Evolutionary conservation across 2,797 vertebrate genomes (phyloP).

Genomic region (Miichthys miiuy): DNA sequence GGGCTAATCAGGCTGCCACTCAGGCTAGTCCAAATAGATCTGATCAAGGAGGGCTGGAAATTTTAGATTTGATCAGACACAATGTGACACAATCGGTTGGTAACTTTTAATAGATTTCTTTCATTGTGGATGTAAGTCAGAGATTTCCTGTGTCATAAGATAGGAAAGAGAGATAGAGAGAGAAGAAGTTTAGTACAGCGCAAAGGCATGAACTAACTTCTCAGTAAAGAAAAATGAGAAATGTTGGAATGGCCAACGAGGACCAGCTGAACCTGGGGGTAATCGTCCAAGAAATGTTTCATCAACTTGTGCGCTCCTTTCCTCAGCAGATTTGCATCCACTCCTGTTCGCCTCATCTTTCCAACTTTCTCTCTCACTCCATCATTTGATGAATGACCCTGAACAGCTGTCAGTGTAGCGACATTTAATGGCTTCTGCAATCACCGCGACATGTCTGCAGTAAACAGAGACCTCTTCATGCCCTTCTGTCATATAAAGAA

Average conservation of each 20-base stretch:
- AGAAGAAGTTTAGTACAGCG: slow-evolving; percentile 7
- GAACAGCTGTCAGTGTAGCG: slow-evolving; percentile 74
- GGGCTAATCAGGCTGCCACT: slow-evolving; percentile 50
- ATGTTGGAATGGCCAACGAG: slow-evolving; percentile 42
- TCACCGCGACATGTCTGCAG: slow-evolving; percentile 68
- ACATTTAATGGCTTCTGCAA: slow-evolving; percentile 76
- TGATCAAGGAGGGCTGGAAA: not conserved
- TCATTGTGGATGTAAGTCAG: not conserved
- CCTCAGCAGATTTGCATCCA: slow-evolving; percentile 78
- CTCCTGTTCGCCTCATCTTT: slow-evolving; percentile 73
- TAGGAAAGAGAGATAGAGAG: not conserved
- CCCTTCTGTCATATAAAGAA: slow-evolving; percentile 23
- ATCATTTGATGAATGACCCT: slow-evolving; percentile 79
- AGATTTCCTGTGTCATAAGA: slow-evolving; percentile 6
- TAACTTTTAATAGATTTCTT: slow-evolving; percentile 20
- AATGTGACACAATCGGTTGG: not conserved
- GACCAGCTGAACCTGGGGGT: slow-evolving; percentile 74
- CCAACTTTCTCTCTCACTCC: slow-evolving; percentile 69
- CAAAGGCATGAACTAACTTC: slow-evolving; percentile 29
- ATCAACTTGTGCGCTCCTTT: slow-evolving; percentile 71
- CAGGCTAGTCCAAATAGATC: slow-evolving; percentile 16
- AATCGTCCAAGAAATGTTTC: slow-evolving; percentile 82
- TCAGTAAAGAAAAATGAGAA: slow-evolving; percentile 41
- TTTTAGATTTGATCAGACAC: not conserved
- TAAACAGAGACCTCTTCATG: slow-evolving; percentile 56